Conservation (phyloP, 2,113 vertebrate genomes). For the Corythornis cristatus region DNA sequence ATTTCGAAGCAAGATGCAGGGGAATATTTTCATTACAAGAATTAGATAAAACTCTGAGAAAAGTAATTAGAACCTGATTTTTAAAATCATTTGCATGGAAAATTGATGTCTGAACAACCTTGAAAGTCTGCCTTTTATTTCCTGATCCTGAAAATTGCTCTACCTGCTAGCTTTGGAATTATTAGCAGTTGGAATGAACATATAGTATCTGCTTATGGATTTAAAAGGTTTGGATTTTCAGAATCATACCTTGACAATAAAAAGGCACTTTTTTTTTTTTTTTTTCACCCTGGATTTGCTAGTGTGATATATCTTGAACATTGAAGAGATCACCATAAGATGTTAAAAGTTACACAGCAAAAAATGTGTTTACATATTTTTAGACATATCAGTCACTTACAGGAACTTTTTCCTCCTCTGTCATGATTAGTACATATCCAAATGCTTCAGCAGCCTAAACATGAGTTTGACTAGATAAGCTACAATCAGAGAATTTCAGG, state of each 20-base stretch:
- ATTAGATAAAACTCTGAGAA: background rate
- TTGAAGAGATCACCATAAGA: background rate
- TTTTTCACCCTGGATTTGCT: background rate
- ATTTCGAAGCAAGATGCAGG: background rate
- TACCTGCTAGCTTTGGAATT: background rate
- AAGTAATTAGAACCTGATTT: background rate
- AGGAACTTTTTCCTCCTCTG: background rate
- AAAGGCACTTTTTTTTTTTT: background rate
- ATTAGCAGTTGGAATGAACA: background rate
- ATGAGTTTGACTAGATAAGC: slow-evolving; percentile 52
- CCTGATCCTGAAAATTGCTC: background rate
- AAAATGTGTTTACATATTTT: background rate
- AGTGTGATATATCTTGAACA: background rate
- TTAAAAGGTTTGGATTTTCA: background rate
- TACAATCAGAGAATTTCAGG: slow-evolving; percentile 48
- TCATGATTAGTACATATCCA: background rate
- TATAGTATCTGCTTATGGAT: background rate
- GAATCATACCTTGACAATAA: background rate
- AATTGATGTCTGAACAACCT: background rate
- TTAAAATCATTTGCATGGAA: background rate
- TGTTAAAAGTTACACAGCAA: background rate
- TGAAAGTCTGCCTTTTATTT: slow-evolving; percentile 12
- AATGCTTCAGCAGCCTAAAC: slow-evolving; percentile 22
- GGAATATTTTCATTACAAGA: background rate
- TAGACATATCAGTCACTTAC: background rate